These are phyloP conservation scores for Spheniscus mendiculus DNA, from an alignment of 2,113 vertebrate genomes.

Conservation along the genomic window DNA sequence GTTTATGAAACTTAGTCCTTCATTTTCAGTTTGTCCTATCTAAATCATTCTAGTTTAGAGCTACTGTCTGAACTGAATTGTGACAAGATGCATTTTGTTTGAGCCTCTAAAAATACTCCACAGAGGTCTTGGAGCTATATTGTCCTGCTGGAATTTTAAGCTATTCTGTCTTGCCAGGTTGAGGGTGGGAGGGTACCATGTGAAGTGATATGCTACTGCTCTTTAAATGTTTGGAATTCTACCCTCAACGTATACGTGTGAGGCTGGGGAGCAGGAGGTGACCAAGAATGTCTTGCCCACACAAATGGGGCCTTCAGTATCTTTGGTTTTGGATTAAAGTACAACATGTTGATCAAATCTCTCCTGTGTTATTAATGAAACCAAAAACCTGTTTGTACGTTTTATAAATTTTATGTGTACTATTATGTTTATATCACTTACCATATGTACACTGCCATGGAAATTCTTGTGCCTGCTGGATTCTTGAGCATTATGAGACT, in stretches of 20 bases:
- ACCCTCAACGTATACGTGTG: accelerated
- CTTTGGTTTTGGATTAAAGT: background rate
- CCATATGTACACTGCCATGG: background rate
- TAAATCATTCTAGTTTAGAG: background rate
- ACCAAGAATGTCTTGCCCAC: background rate
- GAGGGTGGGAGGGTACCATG: background rate
- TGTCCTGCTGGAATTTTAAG: background rate
- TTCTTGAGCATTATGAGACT: background rate
- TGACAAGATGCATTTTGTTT: background rate
- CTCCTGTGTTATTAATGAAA: background rate
- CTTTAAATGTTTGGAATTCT: background rate
- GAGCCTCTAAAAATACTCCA: background rate
- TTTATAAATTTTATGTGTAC: background rate
- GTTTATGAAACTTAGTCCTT: background rate
- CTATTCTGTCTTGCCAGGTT: background rate
- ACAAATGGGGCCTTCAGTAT: background rate
- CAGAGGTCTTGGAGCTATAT: background rate
- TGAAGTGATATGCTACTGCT: background rate
- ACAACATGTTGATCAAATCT: background rate
- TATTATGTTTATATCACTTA: background rate
- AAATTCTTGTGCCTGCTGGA: background rate
- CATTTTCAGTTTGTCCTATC: background rate
- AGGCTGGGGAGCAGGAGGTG: background rate
- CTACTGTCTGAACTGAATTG: background rate
- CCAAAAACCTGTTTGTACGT: background rate